These are phyloP conservation scores for Pogonocichla stellata DNA, from an alignment of 2,113 vertebrate genomes.

Conservation along the genomic window DNA sequence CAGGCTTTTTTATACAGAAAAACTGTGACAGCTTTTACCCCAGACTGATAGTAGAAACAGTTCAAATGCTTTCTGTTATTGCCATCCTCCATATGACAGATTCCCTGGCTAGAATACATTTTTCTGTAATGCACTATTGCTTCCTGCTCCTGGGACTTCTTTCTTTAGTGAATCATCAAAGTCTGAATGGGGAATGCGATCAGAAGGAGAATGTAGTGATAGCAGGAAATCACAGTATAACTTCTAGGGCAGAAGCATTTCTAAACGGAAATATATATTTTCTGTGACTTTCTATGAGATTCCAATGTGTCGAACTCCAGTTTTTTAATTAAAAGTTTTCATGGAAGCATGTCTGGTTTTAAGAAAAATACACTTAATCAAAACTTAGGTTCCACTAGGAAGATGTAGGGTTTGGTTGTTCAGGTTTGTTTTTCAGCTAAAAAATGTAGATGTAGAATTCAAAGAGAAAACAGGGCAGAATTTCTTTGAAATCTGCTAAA, in stretches of 20 bases:
- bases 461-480: neutral
- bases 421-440: neutral
- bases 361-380: neutral
- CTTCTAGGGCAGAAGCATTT: neutral
- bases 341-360: accelerated
- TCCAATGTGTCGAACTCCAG: neutral
- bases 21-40: neutral
- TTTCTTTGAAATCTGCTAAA: neutral
- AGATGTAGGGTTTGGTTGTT: neutral
- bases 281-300: neutral
- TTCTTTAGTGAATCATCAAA: neutral
- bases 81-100: neutral
- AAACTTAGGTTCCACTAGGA: neutral
- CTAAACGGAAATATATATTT: neutral
- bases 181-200: neutral
- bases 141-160: neutral
- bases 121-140: neutral
- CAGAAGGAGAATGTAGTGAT: neutral
- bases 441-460: neutral
- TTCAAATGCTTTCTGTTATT: slow-evolving; percentile 1
- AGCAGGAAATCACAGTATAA: neutral
- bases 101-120: neutral
- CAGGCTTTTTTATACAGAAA: neutral
- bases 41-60: neutral
- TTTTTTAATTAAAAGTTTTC: neutral